phyloP scores from a whole-genome alignment of 2,113 vertebrate species.

The Sporophila hypoxantha region DNA sequence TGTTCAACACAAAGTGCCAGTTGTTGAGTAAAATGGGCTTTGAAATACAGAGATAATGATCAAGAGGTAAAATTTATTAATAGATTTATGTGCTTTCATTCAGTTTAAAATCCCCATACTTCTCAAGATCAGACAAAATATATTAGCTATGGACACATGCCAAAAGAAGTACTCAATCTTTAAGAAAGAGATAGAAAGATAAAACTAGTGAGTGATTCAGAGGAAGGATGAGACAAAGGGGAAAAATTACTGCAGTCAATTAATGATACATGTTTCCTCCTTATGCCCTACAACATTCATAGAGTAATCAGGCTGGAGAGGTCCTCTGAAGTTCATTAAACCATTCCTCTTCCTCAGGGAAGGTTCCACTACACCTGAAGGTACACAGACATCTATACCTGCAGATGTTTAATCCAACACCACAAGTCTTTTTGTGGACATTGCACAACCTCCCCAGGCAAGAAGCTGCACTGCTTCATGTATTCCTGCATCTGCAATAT shows the following conservation, averaged over 20 bases:
- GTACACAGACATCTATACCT: neutral
- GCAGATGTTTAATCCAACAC: neutral
- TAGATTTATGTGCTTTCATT: slow-evolving; percentile 19
- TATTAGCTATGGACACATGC: slow-evolving; percentile 27
- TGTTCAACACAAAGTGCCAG: neutral
- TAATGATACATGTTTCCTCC: neutral
- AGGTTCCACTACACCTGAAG: neutral
- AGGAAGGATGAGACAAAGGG: neutral
- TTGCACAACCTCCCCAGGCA: neutral
- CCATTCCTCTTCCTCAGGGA: neutral
- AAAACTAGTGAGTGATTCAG: slow-evolving; percentile 3
- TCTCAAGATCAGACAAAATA: slow-evolving; percentile 46
- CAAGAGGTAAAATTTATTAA: slow-evolving; percentile 19
- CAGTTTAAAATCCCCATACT: neutral
- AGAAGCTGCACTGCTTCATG: neutral
- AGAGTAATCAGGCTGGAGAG: neutral
- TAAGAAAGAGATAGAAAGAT: slow-evolving; percentile 27
- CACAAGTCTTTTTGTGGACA: fast-evolving
- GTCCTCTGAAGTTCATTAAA: neutral
- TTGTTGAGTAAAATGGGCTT: slow-evolving; percentile 8
- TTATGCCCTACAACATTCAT: neutral
- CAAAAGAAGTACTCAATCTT: slow-evolving; percentile 13
- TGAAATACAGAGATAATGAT: slow-evolving; percentile 12
- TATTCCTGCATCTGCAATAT: neutral
- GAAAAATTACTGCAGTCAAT: neutral